A percentile compares a stretch with the other conserved stretches of the same genome.
phyloP scores from a whole-genome alignment of 2,113 vertebrate species.

The Glaucomys volans region DNA sequence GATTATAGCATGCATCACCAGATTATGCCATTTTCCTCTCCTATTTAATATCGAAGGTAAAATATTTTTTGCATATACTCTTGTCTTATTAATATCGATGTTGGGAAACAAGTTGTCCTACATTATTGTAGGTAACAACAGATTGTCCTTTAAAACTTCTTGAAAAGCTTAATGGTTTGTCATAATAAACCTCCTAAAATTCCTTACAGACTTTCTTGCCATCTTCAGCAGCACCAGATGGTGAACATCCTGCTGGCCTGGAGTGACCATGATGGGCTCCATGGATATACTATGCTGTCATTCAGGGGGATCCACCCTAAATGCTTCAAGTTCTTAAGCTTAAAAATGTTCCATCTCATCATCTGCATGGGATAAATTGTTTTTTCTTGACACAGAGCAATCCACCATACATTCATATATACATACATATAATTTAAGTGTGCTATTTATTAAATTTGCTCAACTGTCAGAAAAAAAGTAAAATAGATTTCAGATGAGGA shows the following conservation, averaged over 20 bases:
- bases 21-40: background rate
- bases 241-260: background rate
- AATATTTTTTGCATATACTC: constrained; percentile 37
- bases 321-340: background rate
- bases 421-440: background rate
- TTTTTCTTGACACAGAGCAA: constrained; percentile 32
- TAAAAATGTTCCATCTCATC: background rate
- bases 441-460: background rate
- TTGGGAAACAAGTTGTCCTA: background rate
- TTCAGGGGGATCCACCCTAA: background rate
- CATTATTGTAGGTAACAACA: background rate
- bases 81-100: background rate
- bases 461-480: constrained; percentile 42
- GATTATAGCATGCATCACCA: background rate
- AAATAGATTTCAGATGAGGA: background rate
- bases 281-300: background rate
- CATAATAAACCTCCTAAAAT: background rate
- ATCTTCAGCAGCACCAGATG: background rate
- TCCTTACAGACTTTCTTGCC: background rate
- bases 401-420: background rate
- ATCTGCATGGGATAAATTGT: background rate
- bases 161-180: background rate
- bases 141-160: background rate
- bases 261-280: background rate
- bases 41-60: background rate